Base-by-base conservation (phyloP, 2,797 vertebrate species). In the Potorous gilbertii region DNA sequence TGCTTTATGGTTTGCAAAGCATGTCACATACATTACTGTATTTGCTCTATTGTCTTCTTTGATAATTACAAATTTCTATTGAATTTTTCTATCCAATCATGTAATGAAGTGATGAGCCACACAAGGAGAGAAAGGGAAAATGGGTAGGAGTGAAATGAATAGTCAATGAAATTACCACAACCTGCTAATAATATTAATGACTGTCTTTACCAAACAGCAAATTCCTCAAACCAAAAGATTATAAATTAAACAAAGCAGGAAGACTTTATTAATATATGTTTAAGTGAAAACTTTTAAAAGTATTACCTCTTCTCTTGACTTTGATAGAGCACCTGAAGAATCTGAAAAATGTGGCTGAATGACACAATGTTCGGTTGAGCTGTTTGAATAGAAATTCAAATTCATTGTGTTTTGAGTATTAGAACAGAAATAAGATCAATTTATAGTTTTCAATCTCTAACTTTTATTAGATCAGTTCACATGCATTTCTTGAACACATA, bases 261-360 rank as follows among this genome's bases (percentile, higher is more conserved):
- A 90, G 46, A 52, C 28, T 90, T 90, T 29, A 52, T 5, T 54
- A 90, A 14, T n/a, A 54, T 50, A 50, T 50, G 50, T 50, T 50
- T 50, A 52, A 52, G 52, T 52, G 52, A 52, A 52, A 6, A 28
- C 3, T 57, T 16, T 56, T 95, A 13, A 54, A 96, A 90, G 31
- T 96, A 97, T 98, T 98, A 99, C 99, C 99, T 99, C 99, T 94
- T 99, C 98, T 0, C 98, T 98, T 96, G 97, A 98, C 62, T 99
- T 98, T 95, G 98, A 98, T 1, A 98, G 95, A 96, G 52, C 98
- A 74, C 98, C 98, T 14, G 98, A 96, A 94, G 98, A 98, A 91
- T 99, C 99, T 90, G 99, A 99, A 96, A 98, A 95, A 93, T 97
- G 93, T 16, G 98, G 95, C 54, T 98, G 98, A 97, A 95, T 57